Base-by-base conservation (phyloP, 2,888 invertebrate genomes). In the Meteorus colon region DNA sequence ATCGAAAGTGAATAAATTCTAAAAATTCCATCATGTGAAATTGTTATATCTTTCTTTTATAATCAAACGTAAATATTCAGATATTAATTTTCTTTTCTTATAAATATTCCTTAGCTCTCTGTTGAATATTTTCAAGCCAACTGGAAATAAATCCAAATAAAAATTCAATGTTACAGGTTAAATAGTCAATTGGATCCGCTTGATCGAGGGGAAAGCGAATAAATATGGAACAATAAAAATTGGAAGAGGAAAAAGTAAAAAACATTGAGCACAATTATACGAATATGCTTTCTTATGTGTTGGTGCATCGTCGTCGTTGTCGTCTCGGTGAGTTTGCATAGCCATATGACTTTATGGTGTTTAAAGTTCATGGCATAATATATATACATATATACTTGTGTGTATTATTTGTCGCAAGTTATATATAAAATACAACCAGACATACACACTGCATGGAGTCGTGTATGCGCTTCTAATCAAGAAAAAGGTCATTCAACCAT, bases 331-430 rank as follows among this genome's bases (percentile, higher is more conserved):
- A 41, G 63, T 55, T 59, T 24, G 77, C 75, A 74, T 67, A 37
- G 60, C 65, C 48, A 65, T 62, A 48, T 34, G 55, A 70, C 74
- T 79, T 79, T 79, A 79, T 79, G 77, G 79, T 79, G 78, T 79
- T 78, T 79, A 76, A 76, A 77, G 73, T 77, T 74, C 79, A 74
- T 68, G 74, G 74, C 31, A 60, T 51, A 73, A 29, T 59, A 55
- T 68, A 67, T 24, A 29, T 48, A 45, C 10, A 27, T 65, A 24
- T 5, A 41, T 67, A 27, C 24, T 68, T 71, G 69, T 65, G 62
- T 73, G 75, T 75, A 70, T 65, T 51, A 74, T 16, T 72, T 34
- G 41, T 60, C 67, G 67, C 34, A 31, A n/a, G 63, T 67, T 73
- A 70, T 75, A 60, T 68, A 75, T 59, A 48, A 66, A 70, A 37